Percentiles rank a stretch among this genome's conserved stretches.
phyloP scores from a whole-genome alignment of 2,113 vertebrate species.

The Todiramphus chloris region DNA sequence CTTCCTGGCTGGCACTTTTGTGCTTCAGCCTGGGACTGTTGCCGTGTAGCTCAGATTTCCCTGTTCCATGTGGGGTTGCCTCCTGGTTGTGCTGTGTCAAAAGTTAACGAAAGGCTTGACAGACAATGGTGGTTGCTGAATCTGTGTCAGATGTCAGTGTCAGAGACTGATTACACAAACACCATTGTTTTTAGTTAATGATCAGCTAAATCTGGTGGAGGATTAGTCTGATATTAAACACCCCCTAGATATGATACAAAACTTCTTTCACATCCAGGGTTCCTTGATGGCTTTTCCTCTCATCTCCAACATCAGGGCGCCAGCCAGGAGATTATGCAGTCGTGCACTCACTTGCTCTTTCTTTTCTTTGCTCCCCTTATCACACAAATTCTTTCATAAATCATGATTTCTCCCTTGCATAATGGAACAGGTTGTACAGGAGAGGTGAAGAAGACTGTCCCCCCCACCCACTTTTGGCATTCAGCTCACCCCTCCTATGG shows the following conservation, averaged over 20 bases:
- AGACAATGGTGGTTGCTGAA: neutral
- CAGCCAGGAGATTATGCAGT: neutral
- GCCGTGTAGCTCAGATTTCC: neutral
- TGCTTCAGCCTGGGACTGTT: neutral
- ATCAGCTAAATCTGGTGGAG: neutral
- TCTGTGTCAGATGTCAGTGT: neutral
- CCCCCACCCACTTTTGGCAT: neutral
- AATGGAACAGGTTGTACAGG: neutral
- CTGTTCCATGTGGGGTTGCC: accelerated
- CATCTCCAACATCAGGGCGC: neutral
- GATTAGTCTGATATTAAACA: neutral
- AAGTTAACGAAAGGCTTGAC: neutral
- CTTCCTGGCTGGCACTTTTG: neutral
- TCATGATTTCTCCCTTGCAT: neutral
- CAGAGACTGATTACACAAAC: neutral
- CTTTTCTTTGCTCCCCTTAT: neutral
- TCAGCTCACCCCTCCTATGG: accelerated
- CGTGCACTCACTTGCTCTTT: neutral
- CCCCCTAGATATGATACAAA: neutral
- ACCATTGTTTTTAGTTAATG: slow-evolving; percentile 10
- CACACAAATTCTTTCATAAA: neutral
- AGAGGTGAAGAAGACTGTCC: neutral
- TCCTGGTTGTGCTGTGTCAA: neutral
- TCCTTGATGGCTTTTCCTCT: neutral
- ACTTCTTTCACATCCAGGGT: neutral